Evolutionary conservation across 1,140 invertebrate species (phyloP), one percentile per base, ranked within the genome.

Genomic region (Drosophila littoralis): DNA sequence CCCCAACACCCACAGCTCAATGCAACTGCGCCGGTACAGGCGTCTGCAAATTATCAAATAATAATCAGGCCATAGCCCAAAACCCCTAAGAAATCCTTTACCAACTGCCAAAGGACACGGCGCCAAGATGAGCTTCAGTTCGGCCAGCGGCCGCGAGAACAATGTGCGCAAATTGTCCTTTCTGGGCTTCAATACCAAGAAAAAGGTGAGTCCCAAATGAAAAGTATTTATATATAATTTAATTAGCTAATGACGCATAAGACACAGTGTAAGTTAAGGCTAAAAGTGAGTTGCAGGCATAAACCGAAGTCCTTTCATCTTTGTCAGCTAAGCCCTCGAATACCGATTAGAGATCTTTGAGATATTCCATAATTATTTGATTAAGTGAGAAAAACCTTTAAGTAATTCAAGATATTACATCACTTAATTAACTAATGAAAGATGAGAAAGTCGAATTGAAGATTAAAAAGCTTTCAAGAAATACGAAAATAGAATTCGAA

Each of bases 131-230:
- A 91, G 90, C 58, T 91, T 91, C 77, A 91, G 90, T 61, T 78
- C 88, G 74, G 78, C 86, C 68, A 80, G 81, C 61, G 79, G 84
- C 45, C 70, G 83, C 45, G 90, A 91, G 60, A 91, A 90, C 60
- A 90, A 91, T 89, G 86, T 90, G 50, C 86, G 90, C 67, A 91
- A 91, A 67, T 59, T 91, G 54, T 91, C 90, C 17, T 91, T 91
- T 51, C 48, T 91, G 45, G 86, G 90, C 48, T 91, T 91, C 46
- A 91, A 91, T 58, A 91, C 90, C 42, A 91, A 90, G 76, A 91
- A 91, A 71, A 90, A 90, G 90, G 90, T 91, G 52, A 91, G 90
- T 86, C 7, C 12, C 0, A 2, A 50, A 4, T 28, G 22, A 28
- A 28, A 28, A 28, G 22, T 28, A 5, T 28, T 28, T 28, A 28